Conservation (phyloP, 2,797 vertebrate genomes). For the Phrynocephalus vlangalii region DNA sequence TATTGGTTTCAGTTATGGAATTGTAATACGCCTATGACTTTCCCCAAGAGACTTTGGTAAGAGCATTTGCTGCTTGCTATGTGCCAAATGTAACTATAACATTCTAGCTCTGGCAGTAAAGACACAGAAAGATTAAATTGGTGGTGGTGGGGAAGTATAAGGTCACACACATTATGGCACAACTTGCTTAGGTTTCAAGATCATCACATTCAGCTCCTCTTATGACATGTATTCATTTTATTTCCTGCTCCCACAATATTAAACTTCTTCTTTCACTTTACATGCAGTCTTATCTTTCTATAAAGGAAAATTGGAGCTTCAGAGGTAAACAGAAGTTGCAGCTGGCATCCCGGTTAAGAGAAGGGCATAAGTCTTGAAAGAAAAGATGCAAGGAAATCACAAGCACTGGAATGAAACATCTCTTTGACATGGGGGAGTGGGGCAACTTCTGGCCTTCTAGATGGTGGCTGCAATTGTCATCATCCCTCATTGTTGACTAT, state of each 20-base stretch:
- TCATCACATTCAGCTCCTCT: not conserved
- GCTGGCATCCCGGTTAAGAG: not conserved
- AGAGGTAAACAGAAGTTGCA: not conserved
- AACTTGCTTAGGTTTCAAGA: not conserved
- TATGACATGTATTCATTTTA: not conserved
- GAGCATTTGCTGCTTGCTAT: not conserved
- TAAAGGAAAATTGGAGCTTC: not conserved
- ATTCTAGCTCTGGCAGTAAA: not conserved
- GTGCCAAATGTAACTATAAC: not conserved
- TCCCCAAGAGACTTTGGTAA: too few relatives aligned
- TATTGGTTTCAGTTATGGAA: too few relatives aligned
- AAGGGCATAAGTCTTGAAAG: not conserved
- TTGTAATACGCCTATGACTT: too few relatives aligned
- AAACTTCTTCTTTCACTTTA: not conserved
- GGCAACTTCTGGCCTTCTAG: not conserved
- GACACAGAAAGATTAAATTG: not conserved
- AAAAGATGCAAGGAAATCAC: not conserved
- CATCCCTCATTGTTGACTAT: too few relatives aligned
- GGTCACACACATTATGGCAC: not conserved
- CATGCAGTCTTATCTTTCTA: not conserved
- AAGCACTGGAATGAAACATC: not conserved
- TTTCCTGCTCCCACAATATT: not conserved
- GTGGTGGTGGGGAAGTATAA: not conserved
- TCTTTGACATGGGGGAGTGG: not conserved
- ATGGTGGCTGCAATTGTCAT: not conserved